These are phyloP conservation scores for Emmelina monodactyla DNA, from an alignment of 2,888 invertebrate genomes.

Conservation along the genomic window DNA sequence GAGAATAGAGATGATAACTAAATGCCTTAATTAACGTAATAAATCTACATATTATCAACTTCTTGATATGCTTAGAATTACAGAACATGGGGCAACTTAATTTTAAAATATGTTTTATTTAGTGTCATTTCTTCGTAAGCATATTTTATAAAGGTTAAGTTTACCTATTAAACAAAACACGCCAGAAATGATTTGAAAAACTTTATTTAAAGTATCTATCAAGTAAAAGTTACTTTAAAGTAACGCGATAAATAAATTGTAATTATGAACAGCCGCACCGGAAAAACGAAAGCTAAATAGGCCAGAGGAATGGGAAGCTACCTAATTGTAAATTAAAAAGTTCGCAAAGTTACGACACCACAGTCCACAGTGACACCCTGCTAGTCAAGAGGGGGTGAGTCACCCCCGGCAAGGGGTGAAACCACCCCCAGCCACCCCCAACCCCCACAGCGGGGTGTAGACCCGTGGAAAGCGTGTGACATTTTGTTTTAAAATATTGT, in stretches of 20 bases:
- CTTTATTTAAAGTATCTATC: no score
- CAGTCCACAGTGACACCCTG: constrained; percentile 64
- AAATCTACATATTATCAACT: no score
- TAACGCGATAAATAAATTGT: constrained; percentile 59
- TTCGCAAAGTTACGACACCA: constrained; percentile 66
- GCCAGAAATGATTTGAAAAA: no score
- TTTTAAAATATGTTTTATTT: no score
- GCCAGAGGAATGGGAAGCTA: constrained; percentile 66
- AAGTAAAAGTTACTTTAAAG: no score
- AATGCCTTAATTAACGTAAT: no score
- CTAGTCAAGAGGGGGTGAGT: constrained; percentile 27
- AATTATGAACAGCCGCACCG: constrained; percentile 53
- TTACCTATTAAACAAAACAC: no score
- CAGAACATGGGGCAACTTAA: no score
- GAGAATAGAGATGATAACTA: no score
- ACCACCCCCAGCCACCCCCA: constrained; percentile 18
- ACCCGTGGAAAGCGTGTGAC: constrained; percentile 64
- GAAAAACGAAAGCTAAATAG: constrained; percentile 66
- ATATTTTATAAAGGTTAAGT: no score
- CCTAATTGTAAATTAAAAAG: constrained; percentile 68
- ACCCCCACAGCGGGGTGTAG: constrained; percentile 27
- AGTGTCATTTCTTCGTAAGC: no score
- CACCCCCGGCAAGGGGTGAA: constrained; percentile 16
- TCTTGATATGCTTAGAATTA: no score
- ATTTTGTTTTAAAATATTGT: constrained; percentile 67